These are phyloP conservation scores for Drosophila eugracilis DNA, from an alignment of 1,140 invertebrate genomes.

Conservation along the genomic window DNA sequence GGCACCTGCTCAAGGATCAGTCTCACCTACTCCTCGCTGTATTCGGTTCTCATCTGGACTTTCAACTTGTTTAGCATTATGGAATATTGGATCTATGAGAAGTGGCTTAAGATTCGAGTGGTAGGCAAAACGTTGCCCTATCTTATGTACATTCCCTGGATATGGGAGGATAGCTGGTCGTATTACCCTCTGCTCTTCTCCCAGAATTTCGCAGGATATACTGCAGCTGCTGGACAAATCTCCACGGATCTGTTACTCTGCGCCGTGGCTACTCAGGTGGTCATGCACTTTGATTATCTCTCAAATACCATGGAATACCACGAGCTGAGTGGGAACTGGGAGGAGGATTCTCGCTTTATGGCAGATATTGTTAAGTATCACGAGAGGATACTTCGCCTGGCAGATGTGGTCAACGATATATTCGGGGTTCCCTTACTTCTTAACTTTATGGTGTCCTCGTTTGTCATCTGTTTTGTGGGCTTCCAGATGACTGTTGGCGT, in stretches of 20 bases:
- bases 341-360: constrained; percentile 35
- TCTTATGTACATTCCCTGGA: constrained; percentile 62
- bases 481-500: constrained; percentile 72
- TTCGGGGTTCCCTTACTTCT: constrained; percentile 63
- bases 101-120: constrained; percentile 38
- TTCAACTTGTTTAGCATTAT: constrained; percentile 63
- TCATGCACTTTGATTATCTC: constrained; percentile 73
- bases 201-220: constrained; percentile 56
- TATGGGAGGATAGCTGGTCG: constrained; percentile 53
- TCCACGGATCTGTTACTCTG: constrained; percentile 64
- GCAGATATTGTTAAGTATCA: constrained; percentile 50
- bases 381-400: constrained; percentile 32
- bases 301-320: constrained; percentile 27
- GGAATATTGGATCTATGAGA: constrained; percentile 65
- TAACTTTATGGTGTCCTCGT: constrained; percentile 70
- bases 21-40: constrained; percentile 47
- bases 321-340: constrained; percentile 37
- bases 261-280: constrained; percentile 55
- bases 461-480: constrained; percentile 77
- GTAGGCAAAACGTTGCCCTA: constrained; percentile 62
- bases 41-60: constrained; percentile 70
- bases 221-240: constrained; percentile 66
- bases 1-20: constrained; percentile 42
- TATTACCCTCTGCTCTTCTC: constrained; percentile 55
- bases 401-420: constrained; percentile 43